A percentile compares a stretch with the other conserved stretches of the same genome.
These are phyloP conservation scores for Chanos chanos DNA, from an alignment of 2,797 vertebrate genomes.

Conservation along the genomic window DNA sequence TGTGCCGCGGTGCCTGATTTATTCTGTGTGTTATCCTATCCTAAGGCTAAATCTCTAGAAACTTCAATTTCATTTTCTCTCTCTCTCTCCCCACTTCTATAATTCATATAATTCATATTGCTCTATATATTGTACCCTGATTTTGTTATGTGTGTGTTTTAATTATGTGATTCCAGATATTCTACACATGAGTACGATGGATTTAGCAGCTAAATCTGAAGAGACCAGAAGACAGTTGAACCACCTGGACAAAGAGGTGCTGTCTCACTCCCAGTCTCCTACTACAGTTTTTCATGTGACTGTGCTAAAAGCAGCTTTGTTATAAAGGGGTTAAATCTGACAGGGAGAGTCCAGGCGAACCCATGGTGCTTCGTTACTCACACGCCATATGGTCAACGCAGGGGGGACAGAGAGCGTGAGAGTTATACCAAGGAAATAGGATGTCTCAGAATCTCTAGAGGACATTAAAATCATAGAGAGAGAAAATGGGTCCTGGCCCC, in stretches of 20 bases:
- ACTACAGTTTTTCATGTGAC: neutral
- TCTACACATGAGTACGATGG: constrained; percentile 78
- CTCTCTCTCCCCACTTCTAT: too few relatives aligned
- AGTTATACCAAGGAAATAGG: neutral
- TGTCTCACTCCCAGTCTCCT: neutral
- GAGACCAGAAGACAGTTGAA: constrained; percentile 89
- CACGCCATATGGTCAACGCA: constrained; percentile 51
- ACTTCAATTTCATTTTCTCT: too few relatives aligned
- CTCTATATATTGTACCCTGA: neutral
- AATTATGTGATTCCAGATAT: constrained; percentile 49
- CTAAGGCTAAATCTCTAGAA: too few relatives aligned
- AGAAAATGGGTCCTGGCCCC: constrained; percentile 31
- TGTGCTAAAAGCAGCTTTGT: constrained; percentile 7
- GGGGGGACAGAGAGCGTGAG: constrained; percentile 14
- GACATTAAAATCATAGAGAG: constrained; percentile 22
- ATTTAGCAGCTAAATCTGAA: constrained; percentile 86
- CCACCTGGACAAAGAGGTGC: constrained; percentile 88
- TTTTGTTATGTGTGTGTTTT: neutral
- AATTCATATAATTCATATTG: neutral
- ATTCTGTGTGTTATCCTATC: too few relatives aligned
- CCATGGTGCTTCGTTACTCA: constrained; percentile 34
- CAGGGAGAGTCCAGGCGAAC: constrained; percentile 25
- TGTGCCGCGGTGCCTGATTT: too few relatives aligned
- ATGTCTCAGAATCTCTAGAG: constrained; percentile 25
- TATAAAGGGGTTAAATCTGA: constrained; percentile 12